Base-by-base conservation (phyloP, 2,888 invertebrate genomes). In the Dicyrtomina minuta region DNA sequence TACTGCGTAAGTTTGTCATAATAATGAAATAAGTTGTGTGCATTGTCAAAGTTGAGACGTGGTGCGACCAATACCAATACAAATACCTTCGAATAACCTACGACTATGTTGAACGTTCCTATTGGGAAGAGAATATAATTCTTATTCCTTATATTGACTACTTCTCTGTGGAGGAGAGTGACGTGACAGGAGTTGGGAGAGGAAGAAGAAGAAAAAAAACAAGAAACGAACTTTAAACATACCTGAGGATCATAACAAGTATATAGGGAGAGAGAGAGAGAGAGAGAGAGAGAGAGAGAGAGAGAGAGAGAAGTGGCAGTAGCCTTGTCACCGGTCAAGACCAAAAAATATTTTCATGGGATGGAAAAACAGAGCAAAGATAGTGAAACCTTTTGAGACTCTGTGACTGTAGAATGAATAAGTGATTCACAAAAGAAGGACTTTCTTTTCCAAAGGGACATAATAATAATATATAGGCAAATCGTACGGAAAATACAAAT, bases 321-420 rank as follows among this genome's bases (percentile, higher is more conserved):
- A 13, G 4, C 17, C 6, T 20, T 17, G 10, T 59, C 41, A 39
- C 26, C 3, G n/a, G 20, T n/a, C 27, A 27, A n/a, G 56, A 13
- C 33, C 8, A 20, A 39, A 33, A 17, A 17, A 20, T 41, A 15
- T 58, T 58, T 8, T 12, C 6, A 3, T 13, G 58, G 17, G 41
- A 41, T 58, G 41, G 41, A 41, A 58, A 58, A 41, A 41, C 4
- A 58, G 39, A 58, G 41, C 41, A 58, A 3, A 58, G 41, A 58
- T 22, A 58, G 58, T 58, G 58, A 58, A 58, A 58, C 20, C n/a
- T n/a, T 39, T 58, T 17, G 6, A 53, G n/a, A n/a, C n/a, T n/a
- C n/a, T 20, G 53, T 22, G 5, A 53, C 22, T 22, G 13, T 10
- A 13, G 13, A 53, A 8, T 24, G 15, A 53, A 13, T 49, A 15